phyloP scores from a whole-genome alignment of 2,888 invertebrate genomes.

The Hirtodrosophila histrioides region DNA sequence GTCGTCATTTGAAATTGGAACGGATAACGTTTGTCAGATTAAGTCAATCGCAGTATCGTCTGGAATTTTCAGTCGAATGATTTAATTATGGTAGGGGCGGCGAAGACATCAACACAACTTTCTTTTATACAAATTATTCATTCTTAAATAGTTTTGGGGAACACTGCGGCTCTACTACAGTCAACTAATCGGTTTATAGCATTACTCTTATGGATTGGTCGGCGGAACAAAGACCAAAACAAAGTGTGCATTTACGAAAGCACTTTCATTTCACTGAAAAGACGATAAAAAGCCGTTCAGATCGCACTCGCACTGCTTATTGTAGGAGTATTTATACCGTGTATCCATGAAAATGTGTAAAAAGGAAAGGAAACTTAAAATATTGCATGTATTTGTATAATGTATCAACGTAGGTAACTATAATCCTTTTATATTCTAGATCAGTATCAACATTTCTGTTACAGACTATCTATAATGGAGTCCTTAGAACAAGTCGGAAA shows the following conservation, averaged over 20 bases:
- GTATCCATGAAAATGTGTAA: slow-evolving; percentile 22
- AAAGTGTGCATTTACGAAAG: slow-evolving; percentile 55
- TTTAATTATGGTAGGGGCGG: slow-evolving; percentile 61
- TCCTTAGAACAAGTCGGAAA: no score
- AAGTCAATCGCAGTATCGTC: slow-evolving; percentile 58
- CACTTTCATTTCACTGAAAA: slow-evolving; percentile 36
- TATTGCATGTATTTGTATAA: no score
- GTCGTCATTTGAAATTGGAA: slow-evolving; percentile 81
- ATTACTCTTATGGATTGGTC: slow-evolving; percentile 58
- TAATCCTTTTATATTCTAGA: no score
- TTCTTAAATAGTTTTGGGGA: slow-evolving; percentile 50
- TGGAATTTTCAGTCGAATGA: slow-evolving; percentile 67
- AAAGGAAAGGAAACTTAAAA: slow-evolving; percentile 2
- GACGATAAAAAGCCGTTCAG: slow-evolving; percentile 10
- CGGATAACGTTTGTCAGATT: slow-evolving; percentile 75
- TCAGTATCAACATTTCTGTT: no score
- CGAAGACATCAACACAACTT: slow-evolving; percentile 56
- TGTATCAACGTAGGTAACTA: no score
- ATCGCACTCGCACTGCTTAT: slow-evolving; percentile 4
- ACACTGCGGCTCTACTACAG: slow-evolving; percentile 8
- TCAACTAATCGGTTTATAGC: slow-evolving; percentile 72
- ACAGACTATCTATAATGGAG: no score
- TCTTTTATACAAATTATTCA: slow-evolving; percentile 72
- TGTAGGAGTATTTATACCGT: slow-evolving; percentile 8
- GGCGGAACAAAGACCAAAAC: slow-evolving; percentile 51